A percentile compares a stretch with the other conserved stretches of the same genome.
Evolutionary conservation across 2,113 vertebrate species (phyloP).

Genomic region (Callospermophilus lateralis): DNA sequence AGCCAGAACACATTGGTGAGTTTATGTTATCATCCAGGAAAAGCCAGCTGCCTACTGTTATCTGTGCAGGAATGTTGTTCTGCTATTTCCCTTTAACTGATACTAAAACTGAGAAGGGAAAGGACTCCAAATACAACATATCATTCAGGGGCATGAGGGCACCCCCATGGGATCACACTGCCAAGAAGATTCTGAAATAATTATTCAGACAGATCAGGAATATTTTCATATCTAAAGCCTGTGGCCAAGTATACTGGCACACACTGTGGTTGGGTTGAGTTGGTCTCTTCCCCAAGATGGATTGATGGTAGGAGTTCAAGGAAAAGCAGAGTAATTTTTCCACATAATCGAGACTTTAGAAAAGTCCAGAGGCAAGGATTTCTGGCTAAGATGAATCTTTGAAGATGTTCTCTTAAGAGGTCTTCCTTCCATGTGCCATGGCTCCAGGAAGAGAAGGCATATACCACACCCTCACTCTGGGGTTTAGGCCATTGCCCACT

Average conservation of each 20-base stretch:
- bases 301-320: neutral
- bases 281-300: neutral
- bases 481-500: neutral
- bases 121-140: conserved; percentile 70
- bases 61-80: conserved; percentile 78
- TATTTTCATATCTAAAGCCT: conserved; percentile 44
- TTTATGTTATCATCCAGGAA: conserved; percentile 62
- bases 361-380: neutral
- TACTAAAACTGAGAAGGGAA: conserved; percentile 66
- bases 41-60: conserved; percentile 71
- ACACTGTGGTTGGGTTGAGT: conserved; percentile 12
- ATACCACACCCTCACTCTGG: too few relatives aligned
- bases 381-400: neutral
- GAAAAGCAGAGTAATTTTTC: neutral
- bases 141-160: neutral
- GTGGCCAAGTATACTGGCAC: neutral
- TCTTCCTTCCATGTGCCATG: neutral
- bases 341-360: neutral
- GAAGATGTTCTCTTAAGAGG: neutral
- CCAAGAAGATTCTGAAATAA: conserved; percentile 72
- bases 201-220: conserved; percentile 60
- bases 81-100: conserved; percentile 69
- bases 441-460: neutral
- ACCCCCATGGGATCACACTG: conserved; percentile 55
- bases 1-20: conserved; percentile 65